phyloP scores from a whole-genome alignment of 2,888 invertebrate genomes.

The Plagiodera versicolora region DNA sequence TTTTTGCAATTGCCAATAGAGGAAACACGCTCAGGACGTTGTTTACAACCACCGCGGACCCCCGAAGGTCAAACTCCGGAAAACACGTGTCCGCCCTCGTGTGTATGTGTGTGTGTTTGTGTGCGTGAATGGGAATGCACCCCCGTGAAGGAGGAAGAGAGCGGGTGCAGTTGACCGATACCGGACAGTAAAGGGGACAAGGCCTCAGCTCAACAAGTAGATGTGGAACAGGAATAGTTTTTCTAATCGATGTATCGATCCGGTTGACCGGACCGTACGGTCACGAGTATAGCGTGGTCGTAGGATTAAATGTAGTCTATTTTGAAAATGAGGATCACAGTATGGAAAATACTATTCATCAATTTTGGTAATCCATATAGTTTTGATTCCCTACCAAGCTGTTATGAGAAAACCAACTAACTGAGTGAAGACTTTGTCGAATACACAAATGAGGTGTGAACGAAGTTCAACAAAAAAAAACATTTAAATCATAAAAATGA shows the following conservation, averaged over 20 bases:
- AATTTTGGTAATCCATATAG: too few relatives aligned
- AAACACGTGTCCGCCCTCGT: conserved; percentile 14
- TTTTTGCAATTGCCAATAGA: too few relatives aligned
- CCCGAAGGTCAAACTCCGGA: conserved; percentile 24
- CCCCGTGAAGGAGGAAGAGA: conserved; percentile 42
- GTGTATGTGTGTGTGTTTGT: conserved; percentile 33
- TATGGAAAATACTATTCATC: too few relatives aligned
- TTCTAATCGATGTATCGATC: conserved; percentile 55
- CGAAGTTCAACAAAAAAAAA: too few relatives aligned
- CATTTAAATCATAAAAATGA: too few relatives aligned
- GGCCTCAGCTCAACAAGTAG: conserved; percentile 52
- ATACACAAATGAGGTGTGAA: too few relatives aligned
- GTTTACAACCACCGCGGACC: conserved; percentile 37
- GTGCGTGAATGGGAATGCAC: conserved; percentile 49
- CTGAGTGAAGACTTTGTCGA: too few relatives aligned
- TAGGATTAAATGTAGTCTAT: too few relatives aligned
- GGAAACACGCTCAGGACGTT: neutral
- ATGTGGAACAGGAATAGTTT: conserved; percentile 51
- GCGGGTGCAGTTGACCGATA: conserved; percentile 38
- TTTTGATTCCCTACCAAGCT: too few relatives aligned
- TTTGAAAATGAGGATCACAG: too few relatives aligned
- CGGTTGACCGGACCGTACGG: conserved; percentile 29
- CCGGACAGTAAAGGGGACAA: conserved; percentile 31
- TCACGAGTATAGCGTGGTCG: conserved; percentile 10
- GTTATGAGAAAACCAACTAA: too few relatives aligned